Percentiles rank a stretch among this genome's conserved stretches.
These are phyloP conservation scores for Crotalus tigris DNA, from an alignment of 2,113 vertebrate genomes.

Conservation along the genomic window DNA sequence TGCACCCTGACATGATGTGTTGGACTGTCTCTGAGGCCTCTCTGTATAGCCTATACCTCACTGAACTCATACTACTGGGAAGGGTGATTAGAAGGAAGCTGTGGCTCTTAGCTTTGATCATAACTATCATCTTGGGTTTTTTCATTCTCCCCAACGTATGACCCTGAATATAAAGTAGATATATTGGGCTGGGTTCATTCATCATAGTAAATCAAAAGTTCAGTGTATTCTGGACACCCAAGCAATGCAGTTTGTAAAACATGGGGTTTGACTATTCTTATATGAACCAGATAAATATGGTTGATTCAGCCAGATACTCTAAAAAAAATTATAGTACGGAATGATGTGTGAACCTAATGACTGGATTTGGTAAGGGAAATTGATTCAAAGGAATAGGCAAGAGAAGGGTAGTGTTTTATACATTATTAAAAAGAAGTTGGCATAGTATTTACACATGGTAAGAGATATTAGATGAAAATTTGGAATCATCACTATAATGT, in stretches of 20 bases:
- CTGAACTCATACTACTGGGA: neutral
- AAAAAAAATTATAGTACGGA: neutral
- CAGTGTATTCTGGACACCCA: neutral
- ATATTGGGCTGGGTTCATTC: neutral
- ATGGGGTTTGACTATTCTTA: neutral
- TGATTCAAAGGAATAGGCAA: neutral
- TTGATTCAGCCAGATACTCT: neutral
- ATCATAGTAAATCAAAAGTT: neutral
- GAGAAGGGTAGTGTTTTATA: neutral
- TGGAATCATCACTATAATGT: no score
- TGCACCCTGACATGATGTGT: no score
- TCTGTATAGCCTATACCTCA: neutral
- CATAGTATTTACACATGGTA: neutral
- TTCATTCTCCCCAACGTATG: neutral
- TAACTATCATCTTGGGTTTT: neutral
- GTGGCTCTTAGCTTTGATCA: neutral
- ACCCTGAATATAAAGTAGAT: neutral
- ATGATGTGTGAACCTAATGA: neutral
- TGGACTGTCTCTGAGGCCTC: no score
- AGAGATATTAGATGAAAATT: neutral
- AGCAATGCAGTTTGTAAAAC: neutral
- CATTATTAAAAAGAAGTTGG: neutral
- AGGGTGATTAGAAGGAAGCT: neutral
- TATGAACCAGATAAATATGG: neutral
- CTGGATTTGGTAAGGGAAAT: neutral